These are phyloP conservation scores for Centrocercus urophasianus DNA, from an alignment of 2,113 vertebrate species.

Conservation along the genomic window DNA sequence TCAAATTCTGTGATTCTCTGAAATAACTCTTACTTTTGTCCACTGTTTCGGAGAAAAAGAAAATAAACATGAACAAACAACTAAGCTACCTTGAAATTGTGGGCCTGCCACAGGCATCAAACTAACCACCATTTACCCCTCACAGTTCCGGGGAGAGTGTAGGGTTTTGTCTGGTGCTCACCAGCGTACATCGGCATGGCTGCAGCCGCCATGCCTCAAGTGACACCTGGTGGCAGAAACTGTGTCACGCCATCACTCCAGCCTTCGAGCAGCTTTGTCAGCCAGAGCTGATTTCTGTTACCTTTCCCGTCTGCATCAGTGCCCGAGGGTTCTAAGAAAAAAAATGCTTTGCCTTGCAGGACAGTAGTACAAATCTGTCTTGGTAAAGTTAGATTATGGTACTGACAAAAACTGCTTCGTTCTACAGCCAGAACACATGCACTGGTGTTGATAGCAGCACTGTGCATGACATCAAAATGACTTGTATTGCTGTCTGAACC, in stretches of 20 bases:
- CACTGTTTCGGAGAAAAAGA: neutral
- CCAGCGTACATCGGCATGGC: fast-evolving
- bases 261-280: neutral
- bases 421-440: neutral
- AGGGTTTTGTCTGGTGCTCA: too few species aligned
- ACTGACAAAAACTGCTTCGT: neutral
- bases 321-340: neutral
- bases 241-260: neutral
- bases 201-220: neutral
- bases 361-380: neutral
- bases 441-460: neutral
- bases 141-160: fast-evolving
- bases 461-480: neutral
- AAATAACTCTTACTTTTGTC: neutral
- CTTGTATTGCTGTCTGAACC: neutral
- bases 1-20: neutral
- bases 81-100: neutral
- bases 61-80: neutral
- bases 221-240: conserved; percentile 49
- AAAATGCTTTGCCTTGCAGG: neutral
- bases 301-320: neutral
- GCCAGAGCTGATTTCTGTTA: neutral
- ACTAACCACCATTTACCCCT: fast-evolving
- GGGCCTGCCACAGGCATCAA: neutral
- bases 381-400: neutral